Evolutionary conservation across 2,888 invertebrate species (phyloP).

Genomic region (Andrena minutula): DNA sequence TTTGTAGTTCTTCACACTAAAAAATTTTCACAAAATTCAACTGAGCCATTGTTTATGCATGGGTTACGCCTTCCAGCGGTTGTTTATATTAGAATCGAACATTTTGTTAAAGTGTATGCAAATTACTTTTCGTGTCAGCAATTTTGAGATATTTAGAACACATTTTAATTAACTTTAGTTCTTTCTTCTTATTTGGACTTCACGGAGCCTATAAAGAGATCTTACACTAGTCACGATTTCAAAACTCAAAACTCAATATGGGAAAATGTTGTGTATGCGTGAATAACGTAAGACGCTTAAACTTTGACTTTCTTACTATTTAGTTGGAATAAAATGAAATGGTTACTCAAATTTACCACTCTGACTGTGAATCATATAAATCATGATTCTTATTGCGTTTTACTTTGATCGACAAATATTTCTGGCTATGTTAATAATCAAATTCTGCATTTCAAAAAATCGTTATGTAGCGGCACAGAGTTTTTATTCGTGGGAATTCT

Average conservation of each 20-base stretch:
- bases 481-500: too few species aligned
- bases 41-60: too few species aligned
- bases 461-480: too few species aligned
- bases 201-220: not conserved
- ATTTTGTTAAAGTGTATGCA: not conserved
- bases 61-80: too few species aligned
- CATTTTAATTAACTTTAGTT: not conserved
- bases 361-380: not conserved
- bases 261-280: not conserved
- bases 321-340: not conserved
- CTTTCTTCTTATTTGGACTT: not conserved
- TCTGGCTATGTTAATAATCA: too few species aligned
- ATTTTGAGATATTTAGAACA: not conserved
- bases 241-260: not conserved
- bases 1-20: too few species aligned
- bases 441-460: too few species aligned
- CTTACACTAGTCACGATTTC: not conserved
- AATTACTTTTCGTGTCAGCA: not conserved
- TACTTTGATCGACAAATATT: too few species aligned
- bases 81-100: not conserved
- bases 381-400: too few species aligned
- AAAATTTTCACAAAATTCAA: too few species aligned
- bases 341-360: not conserved
- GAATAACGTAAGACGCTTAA: not conserved
- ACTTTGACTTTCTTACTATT: not conserved